Base-by-base conservation (phyloP, 2,113 vertebrate genomes). In the Chrysochloris asiatica region DNA sequence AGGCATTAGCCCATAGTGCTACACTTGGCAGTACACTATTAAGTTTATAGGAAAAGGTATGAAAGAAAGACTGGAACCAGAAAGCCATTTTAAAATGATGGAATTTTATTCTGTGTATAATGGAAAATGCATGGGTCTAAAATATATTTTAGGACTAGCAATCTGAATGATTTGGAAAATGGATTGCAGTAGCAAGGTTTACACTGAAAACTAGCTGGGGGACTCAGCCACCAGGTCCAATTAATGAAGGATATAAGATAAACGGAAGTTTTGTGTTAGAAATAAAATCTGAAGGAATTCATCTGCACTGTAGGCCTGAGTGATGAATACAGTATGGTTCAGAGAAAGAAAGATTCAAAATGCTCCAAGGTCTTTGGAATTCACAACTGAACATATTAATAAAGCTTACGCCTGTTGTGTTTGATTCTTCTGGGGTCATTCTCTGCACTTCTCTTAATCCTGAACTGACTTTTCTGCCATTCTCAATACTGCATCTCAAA, bases 71-170 rank as follows among this genome's bases (percentile, higher is more conserved):
- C 36, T 56, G 47, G 19, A 6, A 50, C 28, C 71, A 33, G 47
- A 9, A 28, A 8, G 17, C 76, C 47, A 78, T 33, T 47, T 30
- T 33, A 30, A 22, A 3, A 41, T 10, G 41, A 17, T 48, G 41
- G 17, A 26, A 89, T 83, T 93, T 75, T 88, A 76, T 67, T 76
- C 45, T 52, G 36, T n/a, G 30, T 65, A 43, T 48, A 90, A 63
- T 65, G 48, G 43, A 73, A 88, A 83, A 41, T 5, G 11, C 22
- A 38, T n/a, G n/a, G 28, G 67, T 76, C 3, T 6, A 52, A 59
- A 65, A 71, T 13, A 50, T 47, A 36, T 63, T 63, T 78, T 30
- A 88, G 69, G 67, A 91, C 83, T 92, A 79, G 71, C 77, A 65
- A 59, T 77, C 5, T 88, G 50, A 38, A 30, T 52, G 59, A 54